phyloP scores from a whole-genome alignment of 2,888 invertebrate genomes.

The Microctonus aethiopoides region DNA sequence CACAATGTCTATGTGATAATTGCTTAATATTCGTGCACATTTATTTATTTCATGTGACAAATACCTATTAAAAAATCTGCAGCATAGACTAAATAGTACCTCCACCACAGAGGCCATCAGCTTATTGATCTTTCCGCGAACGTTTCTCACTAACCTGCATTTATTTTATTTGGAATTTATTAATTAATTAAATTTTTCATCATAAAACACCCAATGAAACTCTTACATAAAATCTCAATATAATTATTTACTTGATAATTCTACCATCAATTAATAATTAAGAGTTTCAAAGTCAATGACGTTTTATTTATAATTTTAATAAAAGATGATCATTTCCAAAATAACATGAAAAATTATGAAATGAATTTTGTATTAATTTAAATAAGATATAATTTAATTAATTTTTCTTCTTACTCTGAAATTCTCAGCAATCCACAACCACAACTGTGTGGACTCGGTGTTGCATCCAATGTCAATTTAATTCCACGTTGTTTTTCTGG shows the following conservation, averaged over 20 bases:
- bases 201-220: neutral
- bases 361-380: neutral
- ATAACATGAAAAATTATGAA: neutral
- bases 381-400: neutral
- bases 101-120: constrained; percentile 78
- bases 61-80: constrained; percentile 76
- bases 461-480: constrained; percentile 72
- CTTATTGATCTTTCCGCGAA: constrained; percentile 76
- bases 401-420: constrained; percentile 74
- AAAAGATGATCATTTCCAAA: constrained; percentile 4
- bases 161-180: constrained; percentile 55
- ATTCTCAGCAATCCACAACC: constrained; percentile 74
- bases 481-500: constrained; percentile 73
- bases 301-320: constrained; percentile 17
- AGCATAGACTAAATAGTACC: constrained; percentile 78
- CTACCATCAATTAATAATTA: constrained; percentile 13
- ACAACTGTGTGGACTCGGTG: constrained; percentile 68
- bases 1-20: constrained; percentile 35
- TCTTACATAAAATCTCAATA: constrained; percentile 14
- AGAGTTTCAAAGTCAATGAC: constrained; percentile 29
- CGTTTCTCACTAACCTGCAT: constrained; percentile 73
- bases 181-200: constrained; percentile 55
- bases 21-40: constrained; percentile 38
- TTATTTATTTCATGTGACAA: constrained; percentile 42
- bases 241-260: neutral